Conservation (phyloP, 2,888 invertebrate species). For the Ormyrus labotus region DNA sequence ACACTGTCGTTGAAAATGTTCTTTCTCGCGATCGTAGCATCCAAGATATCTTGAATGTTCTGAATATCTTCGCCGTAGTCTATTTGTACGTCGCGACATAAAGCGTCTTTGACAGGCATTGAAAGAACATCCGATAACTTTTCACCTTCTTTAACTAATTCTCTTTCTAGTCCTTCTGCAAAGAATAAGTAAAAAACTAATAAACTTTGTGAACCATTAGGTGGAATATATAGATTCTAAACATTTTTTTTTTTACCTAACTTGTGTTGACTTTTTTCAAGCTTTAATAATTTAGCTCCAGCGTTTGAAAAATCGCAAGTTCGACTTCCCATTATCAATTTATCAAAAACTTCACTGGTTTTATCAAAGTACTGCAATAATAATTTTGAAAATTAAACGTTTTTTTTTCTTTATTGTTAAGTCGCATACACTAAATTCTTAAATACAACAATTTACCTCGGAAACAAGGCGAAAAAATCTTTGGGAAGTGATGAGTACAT, state of each 20-base stretch:
- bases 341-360: constrained; percentile 83
- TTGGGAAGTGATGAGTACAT: constrained; percentile 85
- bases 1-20: constrained; percentile 86
- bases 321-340: constrained; percentile 81
- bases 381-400: background rate
- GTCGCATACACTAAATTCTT: background rate
- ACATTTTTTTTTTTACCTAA: constrained; percentile 77
- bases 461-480: constrained; percentile 86
- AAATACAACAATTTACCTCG: constrained; percentile 76
- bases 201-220: background rate
- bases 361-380: constrained; percentile 79
- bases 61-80: constrained; percentile 85
- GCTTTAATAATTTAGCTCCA: constrained; percentile 77
- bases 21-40: constrained; percentile 83
- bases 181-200: constrained; percentile 25
- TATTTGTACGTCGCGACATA: constrained; percentile 83
- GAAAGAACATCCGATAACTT: constrained; percentile 86
- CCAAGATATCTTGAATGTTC: constrained; percentile 84
- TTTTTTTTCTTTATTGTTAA: background rate
- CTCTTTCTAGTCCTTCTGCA: constrained; percentile 82
- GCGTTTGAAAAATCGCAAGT: constrained; percentile 79
- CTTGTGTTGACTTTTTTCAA: constrained; percentile 80
- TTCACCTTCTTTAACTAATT: constrained; percentile 85
- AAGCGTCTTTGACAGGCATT: constrained; percentile 87
- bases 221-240: constrained; percentile 8